A percentile compares a stretch with the other conserved stretches of the same genome.
Evolutionary conservation across 2,888 invertebrate genomes (phyloP).

Genomic region (Spilarctia lutea): DNA sequence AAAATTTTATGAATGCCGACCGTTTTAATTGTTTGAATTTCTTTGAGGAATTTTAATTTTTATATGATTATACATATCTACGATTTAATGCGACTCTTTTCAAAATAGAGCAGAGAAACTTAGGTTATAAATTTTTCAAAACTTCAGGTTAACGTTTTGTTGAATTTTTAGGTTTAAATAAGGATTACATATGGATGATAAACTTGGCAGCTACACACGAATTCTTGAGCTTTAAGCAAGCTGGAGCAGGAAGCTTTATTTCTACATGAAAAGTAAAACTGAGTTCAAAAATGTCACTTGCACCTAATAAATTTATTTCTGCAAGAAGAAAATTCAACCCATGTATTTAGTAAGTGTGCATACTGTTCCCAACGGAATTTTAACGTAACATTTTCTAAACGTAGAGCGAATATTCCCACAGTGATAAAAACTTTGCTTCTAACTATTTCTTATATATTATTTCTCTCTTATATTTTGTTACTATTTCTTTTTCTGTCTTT

Average conservation of each 20-base stretch:
- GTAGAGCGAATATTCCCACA: slow-evolving; percentile 32
- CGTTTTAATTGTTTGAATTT: neutral
- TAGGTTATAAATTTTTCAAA: neutral
- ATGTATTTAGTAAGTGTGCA: slow-evolving; percentile 35
- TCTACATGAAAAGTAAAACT: neutral
- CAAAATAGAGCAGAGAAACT: neutral
- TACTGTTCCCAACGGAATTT: slow-evolving; percentile 41
- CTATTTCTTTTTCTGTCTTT: neutral
- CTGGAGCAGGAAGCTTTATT: slow-evolving; percentile 3
- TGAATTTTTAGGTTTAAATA: neutral
- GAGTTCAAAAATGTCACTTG: slow-evolving; percentile 30
- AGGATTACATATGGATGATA: neutral
- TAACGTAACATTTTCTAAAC: slow-evolving; percentile 27
- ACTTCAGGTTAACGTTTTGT: neutral
- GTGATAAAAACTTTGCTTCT: slow-evolving; percentile 30
- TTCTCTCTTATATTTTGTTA: too few species aligned
- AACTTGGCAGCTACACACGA: neutral
- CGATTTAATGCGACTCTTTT: neutral
- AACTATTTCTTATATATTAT: too few species aligned
- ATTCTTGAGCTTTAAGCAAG: neutral
- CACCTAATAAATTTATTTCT: slow-evolving; percentile 45
- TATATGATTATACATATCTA: neutral
- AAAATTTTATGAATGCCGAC: neutral
- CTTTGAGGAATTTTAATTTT: neutral
- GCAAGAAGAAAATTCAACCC: slow-evolving; percentile 41